A percentile compares a stretch with the other conserved stretches of the same genome.
phyloP scores from a whole-genome alignment of 1,140 invertebrate genomes.

The Drosophila nannoptera region DNA sequence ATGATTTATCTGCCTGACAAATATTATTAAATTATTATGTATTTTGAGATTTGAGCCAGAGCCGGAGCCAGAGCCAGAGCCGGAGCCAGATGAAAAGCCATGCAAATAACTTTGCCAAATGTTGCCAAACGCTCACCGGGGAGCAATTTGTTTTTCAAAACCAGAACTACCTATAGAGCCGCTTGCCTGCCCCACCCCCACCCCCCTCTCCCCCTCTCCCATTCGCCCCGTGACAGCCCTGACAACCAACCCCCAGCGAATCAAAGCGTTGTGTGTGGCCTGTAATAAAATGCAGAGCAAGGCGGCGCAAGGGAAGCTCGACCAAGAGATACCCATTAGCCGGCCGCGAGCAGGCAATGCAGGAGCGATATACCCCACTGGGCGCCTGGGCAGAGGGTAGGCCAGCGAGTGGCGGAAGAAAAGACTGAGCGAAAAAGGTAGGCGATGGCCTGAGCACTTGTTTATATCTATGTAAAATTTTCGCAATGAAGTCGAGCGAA shows the following conservation, averaged over 20 bases:
- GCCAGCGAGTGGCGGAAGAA: constrained; percentile 12
- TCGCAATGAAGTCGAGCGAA: constrained; percentile 50
- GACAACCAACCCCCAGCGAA: constrained; percentile 46
- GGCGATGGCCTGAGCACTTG: constrained; percentile 66
- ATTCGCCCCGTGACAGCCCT: constrained; percentile 2
- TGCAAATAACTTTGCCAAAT: constrained; percentile 66
- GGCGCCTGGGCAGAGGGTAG: background rate
- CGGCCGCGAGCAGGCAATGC: background rate
- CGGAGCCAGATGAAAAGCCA: constrained; percentile 31
- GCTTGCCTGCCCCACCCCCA: background rate
- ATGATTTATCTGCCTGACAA: constrained; percentile 76
- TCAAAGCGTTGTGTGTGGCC: constrained; percentile 40
- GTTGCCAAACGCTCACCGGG: constrained; percentile 59
- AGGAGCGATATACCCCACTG: background rate
- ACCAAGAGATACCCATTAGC: background rate
- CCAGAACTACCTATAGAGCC: constrained; percentile 54
- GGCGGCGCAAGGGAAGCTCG: constrained; percentile 7
- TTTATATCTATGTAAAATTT: constrained; percentile 70
- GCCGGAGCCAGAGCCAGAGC: constrained; percentile 3
- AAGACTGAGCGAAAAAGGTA: constrained; percentile 49
- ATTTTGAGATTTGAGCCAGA: constrained; percentile 36
- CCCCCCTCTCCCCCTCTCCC: background rate
- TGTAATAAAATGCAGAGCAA: constrained; percentile 65
- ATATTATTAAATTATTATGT: constrained; percentile 78
- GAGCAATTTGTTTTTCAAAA: constrained; percentile 68